Evolutionary conservation across 2,888 invertebrate genomes (phyloP).

Genomic region (Cryptocephalus moraei): DNA sequence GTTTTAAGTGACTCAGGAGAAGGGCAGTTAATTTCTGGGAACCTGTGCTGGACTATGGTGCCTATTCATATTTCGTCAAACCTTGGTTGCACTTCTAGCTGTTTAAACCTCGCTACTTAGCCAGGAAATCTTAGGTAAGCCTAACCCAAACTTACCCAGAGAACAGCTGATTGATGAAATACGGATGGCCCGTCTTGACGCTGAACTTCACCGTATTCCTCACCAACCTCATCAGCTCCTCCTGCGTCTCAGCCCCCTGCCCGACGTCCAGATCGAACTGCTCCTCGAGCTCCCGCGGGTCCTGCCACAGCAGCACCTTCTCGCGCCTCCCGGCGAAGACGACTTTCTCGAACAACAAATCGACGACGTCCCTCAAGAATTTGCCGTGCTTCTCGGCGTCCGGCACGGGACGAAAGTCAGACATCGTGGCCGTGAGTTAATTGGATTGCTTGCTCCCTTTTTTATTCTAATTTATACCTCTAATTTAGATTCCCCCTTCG

Average conservation of each 20-base stretch:
- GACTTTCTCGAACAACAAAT: conserved; percentile 35
- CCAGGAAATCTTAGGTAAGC: not conserved
- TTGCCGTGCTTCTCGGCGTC: conserved; percentile 32
- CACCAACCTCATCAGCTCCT: conserved; percentile 37
- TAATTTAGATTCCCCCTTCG: no score
- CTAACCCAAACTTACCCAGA: conserved; percentile 36
- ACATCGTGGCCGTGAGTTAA: conserved; percentile 15
- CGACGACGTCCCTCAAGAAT: conserved; percentile 35
- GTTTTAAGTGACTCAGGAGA: no score
- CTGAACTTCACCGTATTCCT: conserved; percentile 43
- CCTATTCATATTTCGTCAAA: no score
- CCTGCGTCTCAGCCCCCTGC: conserved; percentile 35
- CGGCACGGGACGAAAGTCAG: conserved; percentile 31
- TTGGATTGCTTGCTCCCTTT: no score
- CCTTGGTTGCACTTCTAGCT: no score
- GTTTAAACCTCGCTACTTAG: no score
- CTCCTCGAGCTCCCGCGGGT: conserved; percentile 38
- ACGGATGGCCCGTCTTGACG: conserved; percentile 48
- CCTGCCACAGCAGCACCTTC: conserved; percentile 43
- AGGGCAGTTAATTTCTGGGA: no score
- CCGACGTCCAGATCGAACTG: conserved; percentile 35
- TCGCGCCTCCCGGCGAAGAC: conserved; percentile 36
- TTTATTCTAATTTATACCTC: no score
- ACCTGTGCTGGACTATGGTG: no score
- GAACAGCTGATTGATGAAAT: conserved; percentile 48